Conservation (phyloP, 2,888 invertebrate species). For the Cabera pusaria region DNA sequence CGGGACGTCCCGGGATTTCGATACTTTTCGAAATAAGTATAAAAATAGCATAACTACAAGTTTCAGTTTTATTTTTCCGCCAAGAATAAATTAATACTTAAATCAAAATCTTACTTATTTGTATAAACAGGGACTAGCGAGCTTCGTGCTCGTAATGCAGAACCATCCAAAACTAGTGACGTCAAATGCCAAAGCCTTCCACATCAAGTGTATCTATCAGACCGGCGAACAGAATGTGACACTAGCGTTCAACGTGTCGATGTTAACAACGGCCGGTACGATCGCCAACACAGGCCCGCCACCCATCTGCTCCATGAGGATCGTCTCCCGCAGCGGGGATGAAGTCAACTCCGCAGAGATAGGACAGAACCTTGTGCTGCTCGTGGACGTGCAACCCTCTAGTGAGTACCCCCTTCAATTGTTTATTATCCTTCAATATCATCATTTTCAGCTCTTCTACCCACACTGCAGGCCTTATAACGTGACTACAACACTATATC, state of each 20-base stretch:
- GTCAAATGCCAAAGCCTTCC: constrained; percentile 97
- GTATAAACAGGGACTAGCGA: constrained; percentile 90
- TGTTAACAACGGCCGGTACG: constrained; percentile 97
- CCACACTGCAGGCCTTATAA: too few relatives aligned
- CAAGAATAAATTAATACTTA: background rate
- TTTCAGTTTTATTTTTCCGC: too few relatives aligned
- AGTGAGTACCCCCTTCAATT: constrained; percentile 67
- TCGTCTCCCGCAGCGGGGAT: constrained; percentile 92
- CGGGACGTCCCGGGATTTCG: too few relatives aligned
- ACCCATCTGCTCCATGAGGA: constrained; percentile 95
- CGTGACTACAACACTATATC: too few relatives aligned
- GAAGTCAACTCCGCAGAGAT: constrained; percentile 96
- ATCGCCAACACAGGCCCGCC: constrained; percentile 98
- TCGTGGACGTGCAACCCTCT: constrained; percentile 92
- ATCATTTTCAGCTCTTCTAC: too few relatives aligned
- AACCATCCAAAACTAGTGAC: constrained; percentile 98
- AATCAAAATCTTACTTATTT: background rate
- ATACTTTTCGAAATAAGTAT: too few relatives aligned
- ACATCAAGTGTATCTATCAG: constrained; percentile 97
- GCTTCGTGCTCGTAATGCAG: constrained; percentile 96
- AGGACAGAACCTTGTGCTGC: constrained; percentile 93
- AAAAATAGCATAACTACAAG: too few relatives aligned
- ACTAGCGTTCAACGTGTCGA: constrained; percentile 96
- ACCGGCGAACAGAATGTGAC: constrained; percentile 97
- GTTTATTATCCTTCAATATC: too few relatives aligned